Evolutionary conservation across 1,140 invertebrate genomes (phyloP).

Genomic region (Asobara japonica): DNA sequence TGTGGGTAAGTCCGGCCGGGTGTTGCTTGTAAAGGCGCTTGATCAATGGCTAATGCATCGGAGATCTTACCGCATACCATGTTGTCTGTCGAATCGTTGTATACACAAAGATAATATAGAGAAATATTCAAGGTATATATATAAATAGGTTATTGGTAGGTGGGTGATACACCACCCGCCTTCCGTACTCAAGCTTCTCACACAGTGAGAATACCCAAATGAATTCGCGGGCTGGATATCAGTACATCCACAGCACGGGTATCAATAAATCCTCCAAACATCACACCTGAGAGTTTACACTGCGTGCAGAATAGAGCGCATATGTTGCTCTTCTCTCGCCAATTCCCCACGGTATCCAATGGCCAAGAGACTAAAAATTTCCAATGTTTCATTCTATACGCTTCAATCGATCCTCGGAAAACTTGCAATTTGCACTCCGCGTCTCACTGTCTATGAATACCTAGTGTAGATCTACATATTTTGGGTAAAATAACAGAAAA

Average conservation of each 20-base stretch:
- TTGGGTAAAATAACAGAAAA: not conserved
- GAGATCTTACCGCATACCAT: too few species aligned
- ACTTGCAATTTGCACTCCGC: not conserved
- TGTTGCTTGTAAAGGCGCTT: too few species aligned
- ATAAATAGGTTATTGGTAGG: too few species aligned
- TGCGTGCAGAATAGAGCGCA: not conserved
- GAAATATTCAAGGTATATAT: too few species aligned
- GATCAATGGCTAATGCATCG: too few species aligned
- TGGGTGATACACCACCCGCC: too few species aligned
- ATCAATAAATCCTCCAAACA: not conserved
- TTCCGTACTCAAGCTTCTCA: too few species aligned
- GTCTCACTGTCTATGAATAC: conserved; percentile 12
- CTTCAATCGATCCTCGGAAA: conserved; percentile 8
- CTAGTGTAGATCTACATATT: not conserved
- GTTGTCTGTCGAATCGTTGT: too few species aligned
- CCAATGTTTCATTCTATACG: not conserved
- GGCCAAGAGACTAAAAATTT: not conserved
- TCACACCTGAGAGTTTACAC: not conserved
- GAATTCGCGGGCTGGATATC: not conserved
- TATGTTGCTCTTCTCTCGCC: too few species aligned
- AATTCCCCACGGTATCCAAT: too few species aligned
- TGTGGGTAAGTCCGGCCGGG: too few species aligned
- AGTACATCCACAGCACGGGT: not conserved
- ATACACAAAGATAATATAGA: too few species aligned
- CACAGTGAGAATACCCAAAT: not conserved